A percentile compares a stretch with the other conserved stretches of the same genome.
phyloP scores from a whole-genome alignment of 1,140 invertebrate genomes.

The Chionoecetes opilio region DNA sequence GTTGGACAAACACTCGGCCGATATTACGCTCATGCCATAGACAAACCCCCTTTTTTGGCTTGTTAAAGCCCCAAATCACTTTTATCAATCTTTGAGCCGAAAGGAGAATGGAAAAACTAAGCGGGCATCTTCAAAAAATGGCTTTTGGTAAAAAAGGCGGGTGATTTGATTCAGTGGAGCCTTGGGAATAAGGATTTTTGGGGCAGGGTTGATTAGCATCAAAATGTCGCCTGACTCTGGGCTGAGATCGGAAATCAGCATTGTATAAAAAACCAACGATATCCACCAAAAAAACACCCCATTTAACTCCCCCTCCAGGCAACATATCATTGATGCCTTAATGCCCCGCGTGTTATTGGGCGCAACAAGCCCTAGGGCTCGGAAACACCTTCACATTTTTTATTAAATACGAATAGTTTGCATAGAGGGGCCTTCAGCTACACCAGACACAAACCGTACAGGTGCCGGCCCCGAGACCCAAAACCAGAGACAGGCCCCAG shows the following conservation, averaged over 20 bases:
- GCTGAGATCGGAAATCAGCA: not conserved
- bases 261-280: not conserved
- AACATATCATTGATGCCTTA: too few species aligned
- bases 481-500: too few species aligned
- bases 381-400: too few species aligned
- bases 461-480: too few species aligned
- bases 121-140: not conserved
- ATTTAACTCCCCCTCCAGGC: too few species aligned
- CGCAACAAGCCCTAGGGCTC: too few species aligned
- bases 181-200: slow-evolving; percentile 1
- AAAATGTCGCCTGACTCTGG: not conserved
- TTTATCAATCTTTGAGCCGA: not conserved
- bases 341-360: too few species aligned
- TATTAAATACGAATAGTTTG: too few species aligned
- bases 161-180: not conserved
- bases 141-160: not conserved
- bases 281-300: not conserved
- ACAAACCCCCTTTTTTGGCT: not conserved
- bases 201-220: slow-evolving; percentile 1
- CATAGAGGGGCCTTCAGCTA: too few species aligned
- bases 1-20: not conserved
- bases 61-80: not conserved
- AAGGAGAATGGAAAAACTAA: not conserved
- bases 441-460: too few species aligned
- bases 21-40: not conserved